Base-by-base conservation (phyloP, 2,113 vertebrate species). In the Larimichthys polyactis region DNA sequence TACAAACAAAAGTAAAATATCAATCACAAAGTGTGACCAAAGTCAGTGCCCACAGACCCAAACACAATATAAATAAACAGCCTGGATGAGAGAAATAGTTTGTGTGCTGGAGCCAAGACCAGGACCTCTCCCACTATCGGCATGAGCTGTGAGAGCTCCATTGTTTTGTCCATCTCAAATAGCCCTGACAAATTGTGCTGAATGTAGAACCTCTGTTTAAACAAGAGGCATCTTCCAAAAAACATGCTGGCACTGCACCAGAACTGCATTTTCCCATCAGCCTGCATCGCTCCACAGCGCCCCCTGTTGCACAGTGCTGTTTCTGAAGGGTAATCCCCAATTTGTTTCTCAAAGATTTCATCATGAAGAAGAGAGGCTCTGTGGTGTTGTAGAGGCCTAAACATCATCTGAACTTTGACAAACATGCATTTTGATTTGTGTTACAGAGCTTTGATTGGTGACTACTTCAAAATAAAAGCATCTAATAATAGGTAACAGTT, bases 161-260 rank as follows among this genome's bases (percentile, higher is more conserved):
- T 88, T 82, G 84, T 87, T 77, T 68, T 27, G 48, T 2, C 29
- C 66, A 7, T 86, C 73, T 85, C 43, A 87, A 88, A 86, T 29
- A 84, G n/a, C 82, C 81, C 71, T 75, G 83, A 90, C 88, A 78
- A 88, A 83, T 82, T 86, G 79, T 65, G 64, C 81, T 88, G 86
- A 81, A 86, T 83, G 75, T 59, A 70, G 66, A 89, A 84, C 55
- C 64, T 87, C 81, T 68, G 71, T 79, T 80, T 83, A 71, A 89
- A 87, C 67, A 49, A 17, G 62, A 88, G 77, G 87, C 67, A 84
- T 87, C 81, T 75, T 81, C 71, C 75, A 82, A 83, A 84, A 80
- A 81, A 82, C 71, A 79, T 70, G 65, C 36, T 86, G 90, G 81
- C 86, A 62, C 7, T 0, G 19, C 3, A 70, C 81, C 91, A 89